Evolutionary conservation across 2,888 invertebrate species (phyloP), one percentile per base, ranked within the genome.

Genomic region (Sturmia bella): DNA sequence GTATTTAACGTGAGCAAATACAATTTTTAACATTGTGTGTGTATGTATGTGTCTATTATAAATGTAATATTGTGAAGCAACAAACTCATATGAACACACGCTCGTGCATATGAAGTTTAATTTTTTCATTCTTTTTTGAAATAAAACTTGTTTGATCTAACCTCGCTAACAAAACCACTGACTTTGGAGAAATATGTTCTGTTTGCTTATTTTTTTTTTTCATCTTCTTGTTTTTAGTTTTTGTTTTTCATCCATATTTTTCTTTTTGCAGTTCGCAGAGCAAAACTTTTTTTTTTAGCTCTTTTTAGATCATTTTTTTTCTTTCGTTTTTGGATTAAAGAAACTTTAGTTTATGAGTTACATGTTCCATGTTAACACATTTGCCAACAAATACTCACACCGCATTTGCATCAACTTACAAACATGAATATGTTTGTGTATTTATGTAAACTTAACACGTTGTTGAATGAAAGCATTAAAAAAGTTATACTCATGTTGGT

Each of bases 101-200:
- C 57, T 75, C 50, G 27, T 66, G 39, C 43, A 43, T 19, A 50
- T 11, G 12, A 0, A 45, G n/a, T 24, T 27, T 66, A 39, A 9
- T 19, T 17, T 43, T 24, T 17, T 11, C 12, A 9, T 56, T 37
- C 15, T 45, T 37, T 69, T 45, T 54, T 45, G 39, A 24, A 0
- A 57, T 57, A 19, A 66, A 74, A 56, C 41, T 77, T 57, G 56
- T 80, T 70, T 75, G 70, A 75, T 75, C 80, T 80, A 70, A 80
- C 80, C 80, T 70, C 75, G 56, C 52, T 69, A 64, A 75, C 75
- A 75, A 70, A 64, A 75, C 80, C 80, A 75, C 75, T 75, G 75
- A 59, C 75, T 75, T 75, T 75, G 59, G 41, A 52, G 52, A 75
- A 80, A 80, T 74, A 69, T 80, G 74, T 63, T 80, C 54, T 19